A percentile compares a stretch with the other conserved stretches of the same genome.
Evolutionary conservation across 2,797 vertebrate genomes (phyloP).

Genomic region (Sebastiscus albofasciatus): DNA sequence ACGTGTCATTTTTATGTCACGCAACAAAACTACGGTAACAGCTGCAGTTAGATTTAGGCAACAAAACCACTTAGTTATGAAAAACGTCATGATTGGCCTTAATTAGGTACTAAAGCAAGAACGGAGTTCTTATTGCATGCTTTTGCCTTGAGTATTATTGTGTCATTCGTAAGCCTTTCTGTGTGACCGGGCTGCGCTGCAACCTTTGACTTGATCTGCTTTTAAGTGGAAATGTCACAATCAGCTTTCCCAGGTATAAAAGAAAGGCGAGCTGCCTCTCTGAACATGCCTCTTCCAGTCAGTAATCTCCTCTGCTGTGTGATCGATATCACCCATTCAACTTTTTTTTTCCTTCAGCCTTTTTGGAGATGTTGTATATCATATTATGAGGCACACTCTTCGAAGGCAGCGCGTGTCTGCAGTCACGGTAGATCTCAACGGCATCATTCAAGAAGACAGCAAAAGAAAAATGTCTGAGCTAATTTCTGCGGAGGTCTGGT

Average conservation of each 20-base stretch:
- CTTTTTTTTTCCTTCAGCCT: neutral
- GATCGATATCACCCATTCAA: slow-evolving; percentile 19
- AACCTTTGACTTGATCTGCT: neutral
- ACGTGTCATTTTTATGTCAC: too few relatives aligned
- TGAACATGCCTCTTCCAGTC: slow-evolving; percentile 3
- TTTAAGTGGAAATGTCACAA: neutral
- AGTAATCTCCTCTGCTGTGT: slow-evolving; percentile 20
- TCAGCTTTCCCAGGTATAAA: neutral
- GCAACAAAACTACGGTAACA: too few relatives aligned
- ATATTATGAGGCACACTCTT: slow-evolving; percentile 14
- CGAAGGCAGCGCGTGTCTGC: neutral
- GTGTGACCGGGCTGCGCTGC: neutral
- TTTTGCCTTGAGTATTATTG: too few relatives aligned
- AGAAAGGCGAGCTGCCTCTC: neutral
- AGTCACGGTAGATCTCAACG: neutral
- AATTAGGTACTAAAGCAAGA: too few relatives aligned
- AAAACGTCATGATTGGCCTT: too few relatives aligned
- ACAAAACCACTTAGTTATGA: too few relatives aligned
- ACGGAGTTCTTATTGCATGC: too few relatives aligned
- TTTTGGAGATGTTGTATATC: slow-evolving; percentile 7
- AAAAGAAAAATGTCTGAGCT: slow-evolving; percentile 9
- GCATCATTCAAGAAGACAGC: neutral
- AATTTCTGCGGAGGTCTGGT: slow-evolving; percentile 5
- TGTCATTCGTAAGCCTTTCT: too few relatives aligned
- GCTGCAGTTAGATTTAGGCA: too few relatives aligned